Evolutionary conservation across 2,888 invertebrate species (phyloP).

Genomic region (Choristoneura rosaceana): DNA sequence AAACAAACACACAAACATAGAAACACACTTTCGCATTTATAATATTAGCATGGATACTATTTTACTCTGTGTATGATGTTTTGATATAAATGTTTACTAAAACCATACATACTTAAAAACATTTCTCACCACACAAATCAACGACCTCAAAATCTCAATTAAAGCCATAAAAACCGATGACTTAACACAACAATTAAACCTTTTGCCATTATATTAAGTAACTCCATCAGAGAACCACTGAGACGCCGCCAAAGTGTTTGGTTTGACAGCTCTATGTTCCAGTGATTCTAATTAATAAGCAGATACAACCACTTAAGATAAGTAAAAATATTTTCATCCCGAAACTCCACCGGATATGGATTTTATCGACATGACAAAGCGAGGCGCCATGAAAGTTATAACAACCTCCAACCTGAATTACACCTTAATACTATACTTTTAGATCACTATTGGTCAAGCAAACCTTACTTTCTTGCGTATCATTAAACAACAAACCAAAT

Average conservation of each 20-base stretch:
- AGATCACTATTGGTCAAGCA: conserved; percentile 47
- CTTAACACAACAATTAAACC: conserved; percentile 46
- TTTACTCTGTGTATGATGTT: no score
- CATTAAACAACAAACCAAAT: conserved; percentile 45
- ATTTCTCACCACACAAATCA: conserved; percentile 16
- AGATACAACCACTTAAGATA: conserved; percentile 86
- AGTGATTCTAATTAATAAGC: conserved; percentile 83
- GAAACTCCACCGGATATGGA: conserved; percentile 84
- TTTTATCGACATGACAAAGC: conserved; percentile 84
- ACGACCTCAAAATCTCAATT: conserved; percentile 34
- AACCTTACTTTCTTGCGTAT: conserved; percentile 48
- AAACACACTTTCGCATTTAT: no score
- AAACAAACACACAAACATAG: no score
- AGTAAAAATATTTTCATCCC: conserved; percentile 85
- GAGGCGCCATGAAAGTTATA: conserved; percentile 75
- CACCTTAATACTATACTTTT: conserved; percentile 42
- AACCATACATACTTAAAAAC: not conserved
- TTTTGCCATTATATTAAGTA: conserved; percentile 45
- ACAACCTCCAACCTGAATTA: conserved; percentile 42
- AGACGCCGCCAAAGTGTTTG: conserved; percentile 80
- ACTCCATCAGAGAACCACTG: conserved; percentile 75
- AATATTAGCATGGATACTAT: no score
- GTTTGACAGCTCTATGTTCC: conserved; percentile 82
- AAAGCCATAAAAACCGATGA: conserved; percentile 50
- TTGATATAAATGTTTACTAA: no score